phyloP scores from a whole-genome alignment of 1,140 invertebrate genomes.

The Andricus grossulariae region DNA sequence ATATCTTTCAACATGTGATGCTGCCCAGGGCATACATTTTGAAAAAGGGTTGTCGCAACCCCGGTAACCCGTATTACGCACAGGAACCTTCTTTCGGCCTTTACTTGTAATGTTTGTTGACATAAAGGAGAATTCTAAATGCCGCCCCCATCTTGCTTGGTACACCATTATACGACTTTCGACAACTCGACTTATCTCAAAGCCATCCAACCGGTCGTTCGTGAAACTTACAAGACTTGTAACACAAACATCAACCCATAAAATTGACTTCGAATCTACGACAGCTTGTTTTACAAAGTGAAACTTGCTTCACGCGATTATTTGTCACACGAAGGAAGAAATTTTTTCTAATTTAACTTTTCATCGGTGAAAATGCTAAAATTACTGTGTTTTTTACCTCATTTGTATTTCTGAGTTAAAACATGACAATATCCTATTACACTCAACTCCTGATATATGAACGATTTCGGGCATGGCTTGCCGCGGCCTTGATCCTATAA shows the following conservation, averaged over 20 bases:
- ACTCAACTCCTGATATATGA: no score
- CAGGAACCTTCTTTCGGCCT: constrained; percentile 2
- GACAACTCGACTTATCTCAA: constrained; percentile 1
- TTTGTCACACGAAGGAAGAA: neutral
- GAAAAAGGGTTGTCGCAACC: constrained; percentile 39
- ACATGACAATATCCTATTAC: no score
- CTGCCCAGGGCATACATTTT: constrained; percentile 54
- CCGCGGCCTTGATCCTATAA: no score
- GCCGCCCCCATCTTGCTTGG: neutral
- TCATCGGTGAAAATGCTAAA: no score
- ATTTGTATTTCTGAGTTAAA: no score
- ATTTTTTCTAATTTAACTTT: neutral
- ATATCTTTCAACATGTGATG: constrained; percentile 32
- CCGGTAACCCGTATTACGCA: constrained; percentile 44
- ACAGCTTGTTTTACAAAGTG: constrained; percentile 8
- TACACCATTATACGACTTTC: constrained; percentile 23
- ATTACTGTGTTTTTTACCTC: no score
- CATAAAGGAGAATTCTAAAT: constrained; percentile 18
- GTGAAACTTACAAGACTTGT: constrained; percentile 18
- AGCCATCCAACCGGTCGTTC: neutral
- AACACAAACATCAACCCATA: constrained; percentile 11
- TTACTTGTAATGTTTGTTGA: neutral
- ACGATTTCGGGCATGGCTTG: no score
- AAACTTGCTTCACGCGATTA: neutral
- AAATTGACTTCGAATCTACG: constrained; percentile 20